Evolutionary conservation across 1,140 invertebrate genomes (phyloP).

Genomic region (Leptonema lineaticorne): DNA sequence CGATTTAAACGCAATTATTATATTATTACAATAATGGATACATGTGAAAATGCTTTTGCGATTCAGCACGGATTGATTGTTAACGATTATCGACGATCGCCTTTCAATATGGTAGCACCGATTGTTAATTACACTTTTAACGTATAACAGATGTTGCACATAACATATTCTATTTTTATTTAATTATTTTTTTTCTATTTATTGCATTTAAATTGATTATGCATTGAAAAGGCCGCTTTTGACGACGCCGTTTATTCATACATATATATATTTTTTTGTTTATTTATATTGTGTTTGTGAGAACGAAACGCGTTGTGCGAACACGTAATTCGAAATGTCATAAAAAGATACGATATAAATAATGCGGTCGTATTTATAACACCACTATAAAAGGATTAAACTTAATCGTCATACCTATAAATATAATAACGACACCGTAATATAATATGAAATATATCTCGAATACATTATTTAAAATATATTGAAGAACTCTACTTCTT

Average conservation of each 20-base stretch:
- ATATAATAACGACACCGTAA: too few relatives aligned
- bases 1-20: background rate
- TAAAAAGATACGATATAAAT: too few relatives aligned
- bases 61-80: background rate
- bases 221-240: background rate
- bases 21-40: background rate
- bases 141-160: conserved; percentile 3
- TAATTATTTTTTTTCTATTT: background rate
- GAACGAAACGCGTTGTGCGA: too few relatives aligned
- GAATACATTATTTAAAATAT: too few relatives aligned
- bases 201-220: background rate
- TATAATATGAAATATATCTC: too few relatives aligned
- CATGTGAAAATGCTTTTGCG: background rate
- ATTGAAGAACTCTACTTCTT: too few relatives aligned
- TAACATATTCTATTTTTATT: too few relatives aligned
- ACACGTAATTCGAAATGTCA: too few relatives aligned
- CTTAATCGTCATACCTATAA: too few relatives aligned
- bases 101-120: background rate
- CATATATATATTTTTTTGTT: background rate
- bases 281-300: background rate
- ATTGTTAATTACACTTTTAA: conserved; percentile 3
- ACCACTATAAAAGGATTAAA: too few relatives aligned
- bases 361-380: too few relatives aligned
- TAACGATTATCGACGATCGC: background rate
- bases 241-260: background rate